Evolutionary conservation across 2,113 vertebrate species (phyloP), one percentile per base, ranked within the genome.

Genomic region (Prolemur simus): DNA sequence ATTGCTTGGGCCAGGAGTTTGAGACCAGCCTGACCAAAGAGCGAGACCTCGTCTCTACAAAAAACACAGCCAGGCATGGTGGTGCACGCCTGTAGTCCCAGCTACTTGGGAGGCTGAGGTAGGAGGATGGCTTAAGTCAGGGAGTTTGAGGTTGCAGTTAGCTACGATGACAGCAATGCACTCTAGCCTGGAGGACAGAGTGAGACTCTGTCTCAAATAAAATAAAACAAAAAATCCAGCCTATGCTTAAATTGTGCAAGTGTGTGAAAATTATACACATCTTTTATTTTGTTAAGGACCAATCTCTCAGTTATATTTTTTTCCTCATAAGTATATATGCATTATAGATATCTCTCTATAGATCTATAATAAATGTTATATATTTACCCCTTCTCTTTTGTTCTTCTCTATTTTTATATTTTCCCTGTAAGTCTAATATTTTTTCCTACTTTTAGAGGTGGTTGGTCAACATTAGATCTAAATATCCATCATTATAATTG

Each of bases 231-330:
- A 63, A 63, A 63, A 63, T 13, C 80, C 0, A 92, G 52, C 11
- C n/a, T 14, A 92, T 20, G 15, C 32, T 27, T 78, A 34, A 89
- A 74, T 6, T 64, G 10, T 11, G 39, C 39, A 69, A 82, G 47
- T 74, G 14, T 95, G 15, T 63, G 17, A 92, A 89, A 92, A 87
- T 71, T 87, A 87, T 1, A 90, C 17, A 32, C 2, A 2, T 82
- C 29, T 92, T 49, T 39, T 37, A 73, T 68, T 94, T 66, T 96
- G 49, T 63, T 82, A 92, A 90, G 23, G 12, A 84, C 29, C 54
- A 90, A 84, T 87, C 25, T 94, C n/a, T 71, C 3, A 89, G 76
- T 94, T 71, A 73, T 6, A 83, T 52, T 90, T 92, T 92, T 92
- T 92, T 45, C 21, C 45, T 74, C 81, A 84, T 25, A 85, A 63